phyloP scores from a whole-genome alignment of 2,888 invertebrate species.

The Diarsia rubi region DNA sequence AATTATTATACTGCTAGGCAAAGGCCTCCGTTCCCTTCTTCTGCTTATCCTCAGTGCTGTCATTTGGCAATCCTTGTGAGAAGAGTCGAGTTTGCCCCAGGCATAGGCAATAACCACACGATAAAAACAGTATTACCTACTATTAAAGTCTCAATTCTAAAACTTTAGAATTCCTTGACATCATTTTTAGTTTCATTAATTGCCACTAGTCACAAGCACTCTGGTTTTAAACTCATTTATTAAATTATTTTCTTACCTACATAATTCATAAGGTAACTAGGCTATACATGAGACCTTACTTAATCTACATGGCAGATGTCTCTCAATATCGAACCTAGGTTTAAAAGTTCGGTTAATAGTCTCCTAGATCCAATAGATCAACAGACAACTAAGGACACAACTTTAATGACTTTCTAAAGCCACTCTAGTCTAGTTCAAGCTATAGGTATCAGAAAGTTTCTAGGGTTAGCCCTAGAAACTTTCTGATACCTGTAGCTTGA shows the following conservation, averaged over 20 bases:
- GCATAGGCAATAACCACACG: no score
- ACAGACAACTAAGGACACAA: conserved; percentile 26
- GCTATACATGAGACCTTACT: background rate
- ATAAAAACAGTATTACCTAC: background rate
- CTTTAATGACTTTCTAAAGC: conserved; percentile 44
- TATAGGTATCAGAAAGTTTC: no score
- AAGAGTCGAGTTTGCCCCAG: no score
- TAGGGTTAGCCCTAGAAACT: conserved; percentile 31
- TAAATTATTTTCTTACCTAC: background rate
- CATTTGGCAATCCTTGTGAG: no score
- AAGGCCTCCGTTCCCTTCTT: no score
- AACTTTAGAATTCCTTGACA: background rate
- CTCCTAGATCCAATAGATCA: background rate
- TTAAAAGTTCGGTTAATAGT: background rate
- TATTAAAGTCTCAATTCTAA: background rate
- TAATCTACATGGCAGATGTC: background rate
- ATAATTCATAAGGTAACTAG: background rate
- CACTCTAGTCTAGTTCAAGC: background rate
- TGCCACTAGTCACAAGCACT: background rate
- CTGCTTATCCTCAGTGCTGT: no score
- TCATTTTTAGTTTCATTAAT: background rate
- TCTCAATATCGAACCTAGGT: background rate
- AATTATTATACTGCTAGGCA: no score
- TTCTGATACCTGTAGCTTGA: conserved; percentile 10
- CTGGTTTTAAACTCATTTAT: background rate